phyloP scores from a whole-genome alignment of 1,140 invertebrate genomes.

The Lepidurus arcticus region DNA sequence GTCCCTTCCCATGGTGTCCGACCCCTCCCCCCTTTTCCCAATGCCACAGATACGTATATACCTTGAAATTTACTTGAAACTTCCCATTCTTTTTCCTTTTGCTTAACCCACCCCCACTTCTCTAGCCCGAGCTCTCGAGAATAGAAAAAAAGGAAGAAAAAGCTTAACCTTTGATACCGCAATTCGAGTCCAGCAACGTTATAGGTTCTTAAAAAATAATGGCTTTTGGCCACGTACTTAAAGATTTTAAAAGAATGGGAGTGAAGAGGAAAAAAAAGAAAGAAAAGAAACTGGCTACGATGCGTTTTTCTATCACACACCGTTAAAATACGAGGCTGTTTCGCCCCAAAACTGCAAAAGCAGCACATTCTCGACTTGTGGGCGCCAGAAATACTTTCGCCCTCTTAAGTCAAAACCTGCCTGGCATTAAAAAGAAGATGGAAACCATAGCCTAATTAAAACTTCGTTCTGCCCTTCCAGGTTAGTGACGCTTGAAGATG shows the following conservation, averaged over 20 bases:
- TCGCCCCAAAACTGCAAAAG: neutral
- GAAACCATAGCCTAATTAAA: conserved; percentile 29
- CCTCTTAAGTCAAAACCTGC: conserved; percentile 14
- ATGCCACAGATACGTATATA: neutral
- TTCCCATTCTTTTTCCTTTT: neutral
- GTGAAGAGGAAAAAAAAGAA: neutral
- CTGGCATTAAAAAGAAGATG: conserved; percentile 21
- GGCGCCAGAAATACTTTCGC: neutral
- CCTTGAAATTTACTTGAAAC: too few relatives aligned
- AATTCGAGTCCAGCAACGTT: too few relatives aligned
- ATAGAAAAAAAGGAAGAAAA: conserved; percentile 34
- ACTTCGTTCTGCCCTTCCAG: neutral
- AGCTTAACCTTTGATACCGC: too few relatives aligned
- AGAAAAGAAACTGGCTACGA: neutral
- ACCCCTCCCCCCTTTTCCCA: neutral
- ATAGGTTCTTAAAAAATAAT: too few relatives aligned
- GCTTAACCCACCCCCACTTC: too few relatives aligned
- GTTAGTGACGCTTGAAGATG: conserved; percentile 6
- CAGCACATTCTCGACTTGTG: neutral
- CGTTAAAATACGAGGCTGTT: neutral
- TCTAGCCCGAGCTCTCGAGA: neutral
- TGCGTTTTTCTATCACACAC: neutral
- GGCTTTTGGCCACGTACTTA: too few relatives aligned
- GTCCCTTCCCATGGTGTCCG: neutral
- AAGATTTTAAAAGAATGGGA: too few relatives aligned